Conservation (phyloP, 2,888 invertebrate species). For the Ferrisia virgata region DNA sequence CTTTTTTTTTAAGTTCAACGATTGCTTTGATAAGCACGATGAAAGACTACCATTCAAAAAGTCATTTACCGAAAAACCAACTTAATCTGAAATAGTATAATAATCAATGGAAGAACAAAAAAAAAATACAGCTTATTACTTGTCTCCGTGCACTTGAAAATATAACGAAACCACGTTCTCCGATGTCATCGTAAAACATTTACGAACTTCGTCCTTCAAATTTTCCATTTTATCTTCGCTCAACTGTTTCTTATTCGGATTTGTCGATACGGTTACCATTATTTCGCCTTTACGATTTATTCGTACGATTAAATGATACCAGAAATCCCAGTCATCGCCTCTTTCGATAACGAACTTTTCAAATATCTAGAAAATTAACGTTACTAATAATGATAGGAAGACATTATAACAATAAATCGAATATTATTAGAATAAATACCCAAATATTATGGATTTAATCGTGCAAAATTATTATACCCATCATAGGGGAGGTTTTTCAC, state of each 20-base stretch:
- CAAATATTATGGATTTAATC: background rate
- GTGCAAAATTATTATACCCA: background rate
- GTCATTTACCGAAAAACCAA: background rate
- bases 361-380: conserved; percentile 46
- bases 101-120: background rate
- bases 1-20: conserved; percentile 1
- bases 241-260: conserved; percentile 54
- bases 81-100: background rate
- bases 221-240: conserved; percentile 52
- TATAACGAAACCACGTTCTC: conserved; percentile 55
- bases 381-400: background rate
- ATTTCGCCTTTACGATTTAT: conserved; percentile 56
- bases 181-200: conserved; percentile 53
- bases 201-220: conserved; percentile 52
- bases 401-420: background rate
- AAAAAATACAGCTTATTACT: conserved; percentile 50
- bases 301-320: conserved; percentile 59
- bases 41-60: background rate
- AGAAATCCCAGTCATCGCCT: conserved; percentile 55
- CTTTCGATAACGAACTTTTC: conserved; percentile 48
- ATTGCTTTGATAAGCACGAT: background rate
- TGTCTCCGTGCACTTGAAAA: conserved; percentile 54
- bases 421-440: too few species aligned
- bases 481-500: too few species aligned
- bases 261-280: conserved; percentile 57